Base-by-base conservation (phyloP, 2,113 vertebrate genomes). In the Myotis davidii region DNA sequence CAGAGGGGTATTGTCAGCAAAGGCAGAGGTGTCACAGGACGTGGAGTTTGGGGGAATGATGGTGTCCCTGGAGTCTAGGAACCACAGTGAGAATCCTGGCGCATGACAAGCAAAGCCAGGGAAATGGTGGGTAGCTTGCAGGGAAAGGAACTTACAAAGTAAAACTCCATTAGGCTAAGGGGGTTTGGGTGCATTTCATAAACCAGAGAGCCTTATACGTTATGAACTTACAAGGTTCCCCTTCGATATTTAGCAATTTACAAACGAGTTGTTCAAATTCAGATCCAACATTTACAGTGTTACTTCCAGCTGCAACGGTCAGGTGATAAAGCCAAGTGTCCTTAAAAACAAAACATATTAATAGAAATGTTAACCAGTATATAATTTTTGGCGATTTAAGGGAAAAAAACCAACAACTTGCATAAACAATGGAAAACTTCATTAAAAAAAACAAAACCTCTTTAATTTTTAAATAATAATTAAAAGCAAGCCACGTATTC, bases 191-290 rank as follows among this genome's bases (percentile, higher is more conserved):
- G 17, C 12, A 23, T 34, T 77, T 82, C 39, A 94, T n/a, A 81
- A 88, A 73, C 29, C 29, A 67, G 29, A 88, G 70, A 73, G 45
- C 32, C 32, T 73, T 83, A 23, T 16, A 45, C 9, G 9, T 72
- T 78, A 59, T 59, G 50, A 96, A 98, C 99, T 99, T 98, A 99
- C 99, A 98, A 87, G 98, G 96, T 72, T 99, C 99, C 5, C 99
- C 99, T 70, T 99, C 99, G 95, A 98, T 95, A 84, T 98, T 98
- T 89, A 99, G 97, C 88, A 99, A 98, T 98, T 99, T 99, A 97
- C 99, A 99, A 97, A 99, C 98, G 85, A 99, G 98, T 92, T 99
- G 99, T 97, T 99, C 99, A 94, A 99, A 99, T 97, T 99, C 99
- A 1, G 99, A 99, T 95, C 99, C 99, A 91, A 99, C 99, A 92